Conservation (phyloP, 1,140 invertebrate species). For the Sesamia nonagrioides region DNA sequence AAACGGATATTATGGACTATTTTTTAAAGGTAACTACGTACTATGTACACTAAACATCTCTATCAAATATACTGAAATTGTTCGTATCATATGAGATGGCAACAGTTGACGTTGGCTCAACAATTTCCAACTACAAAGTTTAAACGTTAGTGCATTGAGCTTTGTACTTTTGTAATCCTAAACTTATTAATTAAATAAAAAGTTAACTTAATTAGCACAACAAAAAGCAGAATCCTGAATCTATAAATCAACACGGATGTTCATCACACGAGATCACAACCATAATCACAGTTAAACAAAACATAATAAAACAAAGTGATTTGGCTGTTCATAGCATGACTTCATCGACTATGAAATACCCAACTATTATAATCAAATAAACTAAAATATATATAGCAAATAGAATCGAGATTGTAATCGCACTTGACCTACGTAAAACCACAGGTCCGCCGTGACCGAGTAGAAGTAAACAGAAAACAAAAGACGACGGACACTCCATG, state of each 20-base stretch:
- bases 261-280: background rate
- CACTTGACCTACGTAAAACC: slow-evolving; percentile 81
- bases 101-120: too few relatives aligned
- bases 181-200: background rate
- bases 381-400: slow-evolving; percentile 64
- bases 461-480: slow-evolving; percentile 75
- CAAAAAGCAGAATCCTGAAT: background rate
- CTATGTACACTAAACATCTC: too few relatives aligned
- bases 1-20: too few relatives aligned
- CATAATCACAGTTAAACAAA: background rate
- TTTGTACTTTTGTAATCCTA: background rate
- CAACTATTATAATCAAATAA: slow-evolving; percentile 44
- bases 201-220: background rate
- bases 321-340: slow-evolving; percentile 11
- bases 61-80: too few relatives aligned
- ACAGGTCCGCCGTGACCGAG: slow-evolving; percentile 83
- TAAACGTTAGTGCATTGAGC: too few relatives aligned
- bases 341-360: slow-evolving; percentile 45
- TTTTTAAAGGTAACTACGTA: too few relatives aligned
- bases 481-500: slow-evolving; percentile 74
- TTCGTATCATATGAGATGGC: too few relatives aligned
- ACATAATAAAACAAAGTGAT: slow-evolving; percentile 23
- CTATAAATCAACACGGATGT: slow-evolving; percentile 25
- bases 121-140: too few relatives aligned
- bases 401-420: slow-evolving; percentile 69